Evolutionary conservation across 2,113 vertebrate genomes (phyloP), one percentile per base, ranked within the genome.

Genomic region (Trematomus loennbergii): DNA sequence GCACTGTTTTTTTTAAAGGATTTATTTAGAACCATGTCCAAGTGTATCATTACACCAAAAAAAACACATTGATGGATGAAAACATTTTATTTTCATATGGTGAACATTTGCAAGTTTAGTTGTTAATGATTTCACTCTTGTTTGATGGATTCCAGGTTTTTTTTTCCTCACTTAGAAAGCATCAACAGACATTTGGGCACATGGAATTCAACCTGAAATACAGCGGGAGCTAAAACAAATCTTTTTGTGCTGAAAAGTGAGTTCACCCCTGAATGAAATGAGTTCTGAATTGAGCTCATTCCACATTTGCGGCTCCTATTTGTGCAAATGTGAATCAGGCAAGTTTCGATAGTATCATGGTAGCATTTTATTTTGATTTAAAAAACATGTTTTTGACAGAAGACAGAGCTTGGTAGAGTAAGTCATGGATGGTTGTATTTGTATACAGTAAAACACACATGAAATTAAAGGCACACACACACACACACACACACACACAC

Each of bases 121-220:
- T 86, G 88, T 93, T 95, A 94, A 94, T 92, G 88, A 90, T 92
- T 90, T 88, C 89, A 58, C 68, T 80, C 72, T 65, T 81, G 88
- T 80, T 85, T 87, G 88, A 92, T 92, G 87, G 78, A 81, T 85
- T 83, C 62, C 60, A 74, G 78, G 79, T 83, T 85, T 82, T 85
- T 78, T 82, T 82, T 83, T 13, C 71, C 64, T 87, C 55, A 75
- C 81, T 74, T 89, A 89, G 81, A 83, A 80, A 68, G 83, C 75
- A 87, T 88, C 87, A 86, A 62, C 77, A 88, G 73, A 79, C 67
- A 81, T 86, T 84, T 84, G 75, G 85, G 72, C 77, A 88, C 82
- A 89, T 79, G 68, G 81, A 87, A 78, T 88, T 78, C 86, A 78
- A 85, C 69, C 82, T 86, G 87, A 87, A 82, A 91, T 66, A 73